Evolutionary conservation across 2,113 vertebrate species (phyloP).

Genomic region (Percopsis transmontana): DNA sequence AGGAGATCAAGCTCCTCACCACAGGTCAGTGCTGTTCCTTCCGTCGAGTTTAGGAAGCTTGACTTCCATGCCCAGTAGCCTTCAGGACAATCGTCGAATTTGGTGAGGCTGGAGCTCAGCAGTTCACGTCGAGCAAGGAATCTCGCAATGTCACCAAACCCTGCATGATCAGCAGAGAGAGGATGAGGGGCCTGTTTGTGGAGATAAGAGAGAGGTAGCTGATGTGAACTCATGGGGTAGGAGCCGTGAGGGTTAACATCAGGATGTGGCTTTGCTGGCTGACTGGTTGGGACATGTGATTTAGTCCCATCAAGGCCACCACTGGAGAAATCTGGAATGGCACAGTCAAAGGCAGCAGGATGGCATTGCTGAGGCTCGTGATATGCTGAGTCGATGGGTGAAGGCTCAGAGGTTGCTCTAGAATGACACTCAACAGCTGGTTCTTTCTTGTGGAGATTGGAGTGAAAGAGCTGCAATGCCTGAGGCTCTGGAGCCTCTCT

Average conservation of each 20-base stretch:
- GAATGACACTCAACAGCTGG: slow-evolving; percentile 2
- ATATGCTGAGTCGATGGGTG: not conserved
- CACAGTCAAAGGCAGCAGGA: not conserved
- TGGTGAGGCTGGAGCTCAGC: not conserved
- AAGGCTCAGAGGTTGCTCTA: slow-evolving; percentile 10
- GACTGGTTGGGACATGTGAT: not conserved
- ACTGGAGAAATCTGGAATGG: not conserved
- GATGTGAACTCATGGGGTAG: not conserved
- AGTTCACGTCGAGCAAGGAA: not conserved
- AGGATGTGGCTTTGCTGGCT: not conserved
- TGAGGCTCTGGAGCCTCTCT: not conserved
- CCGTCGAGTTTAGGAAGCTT: not conserved
- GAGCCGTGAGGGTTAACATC: not conserved
- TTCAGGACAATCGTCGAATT: not conserved
- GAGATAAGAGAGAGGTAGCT: not conserved
- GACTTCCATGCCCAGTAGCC: slow-evolving; percentile 5
- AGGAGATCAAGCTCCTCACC: slow-evolving; percentile 12
- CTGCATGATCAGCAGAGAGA: not conserved
- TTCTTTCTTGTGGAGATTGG: slow-evolving; percentile 11
- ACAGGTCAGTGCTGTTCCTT: slow-evolving; percentile 3
- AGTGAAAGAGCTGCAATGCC: not conserved
- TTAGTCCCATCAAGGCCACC: not conserved
- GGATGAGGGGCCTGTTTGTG: not conserved
- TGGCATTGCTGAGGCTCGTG: not conserved
- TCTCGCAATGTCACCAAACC: not conserved